These are phyloP conservation scores for Aradophagus sp. DNA, from an alignment of 1,140 invertebrate genomes.

Conservation along the genomic window DNA sequence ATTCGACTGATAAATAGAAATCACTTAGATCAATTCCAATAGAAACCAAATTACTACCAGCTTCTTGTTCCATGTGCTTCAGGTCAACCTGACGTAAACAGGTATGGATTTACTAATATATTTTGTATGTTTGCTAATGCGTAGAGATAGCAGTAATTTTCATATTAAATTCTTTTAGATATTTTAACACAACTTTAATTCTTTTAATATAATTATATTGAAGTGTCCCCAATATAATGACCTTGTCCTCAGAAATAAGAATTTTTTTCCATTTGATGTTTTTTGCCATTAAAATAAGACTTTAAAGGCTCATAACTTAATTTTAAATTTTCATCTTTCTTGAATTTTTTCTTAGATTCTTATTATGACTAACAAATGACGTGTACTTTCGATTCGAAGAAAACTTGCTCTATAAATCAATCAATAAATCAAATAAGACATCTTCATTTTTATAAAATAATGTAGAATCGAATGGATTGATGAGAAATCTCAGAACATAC, in stretches of 20 bases:
- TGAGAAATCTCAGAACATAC: conserved; percentile 24
- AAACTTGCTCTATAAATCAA: conserved; percentile 46
- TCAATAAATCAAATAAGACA: too few species aligned
- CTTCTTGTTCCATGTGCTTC: conserved; percentile 89
- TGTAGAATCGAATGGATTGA: conserved; percentile 27
- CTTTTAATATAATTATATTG: too few species aligned
- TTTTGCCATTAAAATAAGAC: too few species aligned
- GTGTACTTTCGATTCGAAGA: conserved; percentile 41
- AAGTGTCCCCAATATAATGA: too few species aligned
- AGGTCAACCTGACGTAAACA: conserved; percentile 86
- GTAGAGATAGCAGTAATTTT: conserved; percentile 8
- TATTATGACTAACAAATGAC: conserved; percentile 37
- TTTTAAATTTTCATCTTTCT: too few species aligned
- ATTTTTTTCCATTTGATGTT: too few species aligned
- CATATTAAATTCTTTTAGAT: too few species aligned
- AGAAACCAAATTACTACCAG: conserved; percentile 86
- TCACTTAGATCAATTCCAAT: conserved; percentile 93
- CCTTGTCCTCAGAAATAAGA: too few species aligned
- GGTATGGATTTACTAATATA: too few species aligned
- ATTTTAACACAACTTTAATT: too few species aligned
- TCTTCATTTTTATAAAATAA: conserved; percentile 41
- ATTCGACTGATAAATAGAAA: conserved; percentile 97
- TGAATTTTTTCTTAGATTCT: conserved; percentile 24
- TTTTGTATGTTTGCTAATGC: too few species aligned
- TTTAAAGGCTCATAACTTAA: too few species aligned